These are phyloP conservation scores for Conus ventricosus DNA, from an alignment of 1,140 invertebrate species.

Conservation along the genomic window DNA sequence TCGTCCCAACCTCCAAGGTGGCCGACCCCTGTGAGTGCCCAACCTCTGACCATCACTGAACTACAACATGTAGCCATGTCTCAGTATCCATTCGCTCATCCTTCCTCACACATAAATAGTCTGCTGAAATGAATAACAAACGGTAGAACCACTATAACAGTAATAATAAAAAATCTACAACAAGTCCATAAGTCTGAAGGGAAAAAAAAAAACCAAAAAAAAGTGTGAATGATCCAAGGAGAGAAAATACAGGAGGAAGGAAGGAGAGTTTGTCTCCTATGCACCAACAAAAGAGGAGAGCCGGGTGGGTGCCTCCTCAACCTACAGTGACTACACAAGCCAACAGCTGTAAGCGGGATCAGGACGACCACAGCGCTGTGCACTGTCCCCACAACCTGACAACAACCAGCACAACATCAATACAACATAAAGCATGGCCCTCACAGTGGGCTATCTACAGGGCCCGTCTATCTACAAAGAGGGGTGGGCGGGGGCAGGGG, in stretches of 20 bases:
- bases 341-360: not conserved
- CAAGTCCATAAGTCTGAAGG: not conserved
- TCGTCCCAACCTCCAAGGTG: not conserved
- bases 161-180: not conserved
- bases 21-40: not conserved
- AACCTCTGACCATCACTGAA: not conserved
- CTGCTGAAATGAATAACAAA: conserved; percentile 2
- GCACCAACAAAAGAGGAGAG: not conserved
- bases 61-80: not conserved
- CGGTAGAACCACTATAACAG: not conserved
- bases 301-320: not conserved
- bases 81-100: not conserved
- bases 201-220: not conserved
- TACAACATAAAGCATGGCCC: not conserved
- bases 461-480: not conserved
- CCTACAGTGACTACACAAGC: not conserved
- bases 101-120: conserved; percentile 2
- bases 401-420: not conserved
- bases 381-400: not conserved
- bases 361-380: not conserved
- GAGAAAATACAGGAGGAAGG: not conserved
- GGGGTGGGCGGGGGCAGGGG: not conserved
- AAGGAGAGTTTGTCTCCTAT: not conserved
- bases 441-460: not conserved
- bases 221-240: not conserved